phyloP scores from a whole-genome alignment of 1,140 invertebrate genomes.

The Drosophila murphyi region DNA sequence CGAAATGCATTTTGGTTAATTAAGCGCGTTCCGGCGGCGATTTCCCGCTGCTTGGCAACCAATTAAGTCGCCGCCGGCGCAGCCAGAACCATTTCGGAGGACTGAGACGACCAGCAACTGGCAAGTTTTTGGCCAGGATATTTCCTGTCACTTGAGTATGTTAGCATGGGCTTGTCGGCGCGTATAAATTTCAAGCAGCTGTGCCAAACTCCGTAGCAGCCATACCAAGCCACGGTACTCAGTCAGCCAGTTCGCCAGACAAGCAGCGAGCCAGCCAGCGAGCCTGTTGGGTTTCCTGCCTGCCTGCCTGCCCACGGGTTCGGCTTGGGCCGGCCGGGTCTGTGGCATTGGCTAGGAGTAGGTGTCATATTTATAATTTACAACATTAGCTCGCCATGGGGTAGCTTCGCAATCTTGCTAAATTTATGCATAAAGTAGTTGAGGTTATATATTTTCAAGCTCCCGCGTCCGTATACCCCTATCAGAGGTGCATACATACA shows the following conservation, averaged over 20 bases:
- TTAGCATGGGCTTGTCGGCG: slow-evolving; percentile 42
- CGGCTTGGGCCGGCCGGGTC: slow-evolving; percentile 30
- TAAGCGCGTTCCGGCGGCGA: slow-evolving; percentile 77
- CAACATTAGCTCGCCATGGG: slow-evolving; percentile 82
- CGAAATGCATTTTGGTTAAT: slow-evolving; percentile 80
- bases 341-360: slow-evolving; percentile 63
- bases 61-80: slow-evolving; percentile 68
- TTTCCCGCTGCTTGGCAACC: slow-evolving; percentile 80
- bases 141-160: slow-evolving; percentile 50
- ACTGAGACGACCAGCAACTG: slow-evolving; percentile 14
- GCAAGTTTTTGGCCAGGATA: slow-evolving; percentile 56
- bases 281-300: slow-evolving; percentile 30
- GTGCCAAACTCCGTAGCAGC: slow-evolving; percentile 35
- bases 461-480: slow-evolving; percentile 7
- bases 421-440: slow-evolving; percentile 82
- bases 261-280: neutral
- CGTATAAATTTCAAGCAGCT: slow-evolving; percentile 70
- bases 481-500: neutral
- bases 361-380: slow-evolving; percentile 83
- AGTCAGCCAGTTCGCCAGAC: neutral
- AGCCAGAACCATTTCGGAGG: slow-evolving; percentile 29
- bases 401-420: slow-evolving; percentile 81
- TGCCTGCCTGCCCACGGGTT: slow-evolving; percentile 65
- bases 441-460: slow-evolving; percentile 75
- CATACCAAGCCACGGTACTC: neutral